phyloP scores from a whole-genome alignment of 2,113 vertebrate genomes.

The Dolichotis patagonum region DNA sequence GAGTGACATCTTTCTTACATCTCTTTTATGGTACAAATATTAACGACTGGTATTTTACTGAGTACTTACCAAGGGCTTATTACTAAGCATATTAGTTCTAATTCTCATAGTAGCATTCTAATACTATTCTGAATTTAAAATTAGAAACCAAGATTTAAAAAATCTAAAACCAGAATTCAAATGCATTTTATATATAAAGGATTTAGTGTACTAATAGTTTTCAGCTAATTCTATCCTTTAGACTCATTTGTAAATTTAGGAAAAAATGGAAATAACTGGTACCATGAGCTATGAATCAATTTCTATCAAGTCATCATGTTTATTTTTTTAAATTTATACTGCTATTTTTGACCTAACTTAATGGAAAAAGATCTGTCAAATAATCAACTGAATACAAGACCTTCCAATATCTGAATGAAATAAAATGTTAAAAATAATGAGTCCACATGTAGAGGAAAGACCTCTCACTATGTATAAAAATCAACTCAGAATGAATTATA shows the following conservation, averaged over 20 bases:
- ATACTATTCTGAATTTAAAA: slow-evolving; percentile 19
- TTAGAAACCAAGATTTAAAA: background rate
- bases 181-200: background rate
- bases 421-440: background rate
- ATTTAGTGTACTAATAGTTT: background rate
- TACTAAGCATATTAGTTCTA: background rate
- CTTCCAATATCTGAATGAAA: background rate
- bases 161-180: slow-evolving; percentile 7
- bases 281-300: background rate
- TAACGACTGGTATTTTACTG: slow-evolving; percentile 32
- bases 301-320: background rate
- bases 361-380: background rate
- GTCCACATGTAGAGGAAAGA: background rate
- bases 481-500: background rate
- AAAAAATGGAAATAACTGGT: background rate
- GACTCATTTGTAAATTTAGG: background rate
- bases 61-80: background rate
- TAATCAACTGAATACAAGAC: background rate
- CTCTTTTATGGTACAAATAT: slow-evolving; percentile 34
- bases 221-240: background rate
- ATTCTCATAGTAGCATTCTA: background rate
- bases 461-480: background rate
- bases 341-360: background rate
- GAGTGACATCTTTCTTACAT: background rate
- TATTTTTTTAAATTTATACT: background rate